These are phyloP conservation scores for Stenopsyche tienmushanensis DNA, from an alignment of 1,140 invertebrate genomes.

Conservation along the genomic window DNA sequence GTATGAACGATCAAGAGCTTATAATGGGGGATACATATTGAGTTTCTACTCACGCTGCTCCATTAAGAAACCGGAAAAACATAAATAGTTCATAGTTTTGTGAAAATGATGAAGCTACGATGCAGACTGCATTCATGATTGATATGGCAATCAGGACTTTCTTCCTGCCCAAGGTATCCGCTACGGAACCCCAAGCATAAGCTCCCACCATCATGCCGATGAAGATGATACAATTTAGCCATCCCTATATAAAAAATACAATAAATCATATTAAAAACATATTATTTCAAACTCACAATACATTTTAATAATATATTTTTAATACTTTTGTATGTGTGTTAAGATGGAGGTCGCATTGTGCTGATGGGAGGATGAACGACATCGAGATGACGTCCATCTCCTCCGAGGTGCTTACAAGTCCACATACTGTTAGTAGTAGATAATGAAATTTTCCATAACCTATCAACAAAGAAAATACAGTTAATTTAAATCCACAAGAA, in stretches of 20 bases:
- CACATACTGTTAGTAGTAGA: conserved; percentile 82
- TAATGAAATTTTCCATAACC: conserved; percentile 93
- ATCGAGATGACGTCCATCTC: conserved; percentile 95
- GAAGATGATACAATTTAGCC: conserved; percentile 83
- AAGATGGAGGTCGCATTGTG: conserved; percentile 87
- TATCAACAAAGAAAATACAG: conserved; percentile 44
- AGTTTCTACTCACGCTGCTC: conserved; percentile 84
- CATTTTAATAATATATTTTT: neutral
- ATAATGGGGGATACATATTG: too few relatives aligned
- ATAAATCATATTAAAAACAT: conserved; percentile 4
- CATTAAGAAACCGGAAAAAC: conserved; percentile 86
- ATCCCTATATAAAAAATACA: conserved; percentile 59
- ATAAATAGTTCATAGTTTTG: conserved; percentile 86
- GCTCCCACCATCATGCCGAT: conserved; percentile 93
- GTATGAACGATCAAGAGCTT: too few relatives aligned
- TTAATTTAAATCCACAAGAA: too few relatives aligned
- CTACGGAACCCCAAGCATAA: conserved; percentile 87
- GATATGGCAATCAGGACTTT: conserved; percentile 85
- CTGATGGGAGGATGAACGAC: conserved; percentile 90
- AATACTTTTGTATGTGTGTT: conserved; percentile 75
- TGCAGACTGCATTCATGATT: conserved; percentile 85
- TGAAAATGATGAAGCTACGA: conserved; percentile 83
- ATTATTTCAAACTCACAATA: neutral
- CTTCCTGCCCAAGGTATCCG: conserved; percentile 81
- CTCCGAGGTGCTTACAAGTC: conserved; percentile 91